Percentiles rank a stretch among this genome's conserved stretches.
phyloP scores from a whole-genome alignment of 1,140 invertebrate species.

The Drosophila lini region DNA sequence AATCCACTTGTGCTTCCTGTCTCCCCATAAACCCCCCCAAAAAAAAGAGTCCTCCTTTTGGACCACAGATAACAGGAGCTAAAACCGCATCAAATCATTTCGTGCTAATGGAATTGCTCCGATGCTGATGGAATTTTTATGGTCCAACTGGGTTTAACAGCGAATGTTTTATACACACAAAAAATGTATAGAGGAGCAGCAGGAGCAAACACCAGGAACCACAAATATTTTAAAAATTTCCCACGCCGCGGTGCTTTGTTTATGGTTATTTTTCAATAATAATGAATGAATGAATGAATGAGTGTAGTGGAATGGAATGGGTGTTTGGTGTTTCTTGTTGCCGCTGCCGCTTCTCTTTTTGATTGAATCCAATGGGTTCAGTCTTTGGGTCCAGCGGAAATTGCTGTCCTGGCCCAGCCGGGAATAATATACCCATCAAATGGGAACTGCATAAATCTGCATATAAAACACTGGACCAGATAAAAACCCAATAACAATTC shows the following conservation, averaged over 20 bases:
- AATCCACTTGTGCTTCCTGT: conserved; percentile 53
- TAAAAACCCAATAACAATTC: conserved; percentile 42
- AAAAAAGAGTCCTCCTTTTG: conserved; percentile 11
- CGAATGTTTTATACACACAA: conserved; percentile 2
- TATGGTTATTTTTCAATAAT: conserved; percentile 61
- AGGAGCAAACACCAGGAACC: background rate
- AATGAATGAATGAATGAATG: conserved; percentile 29
- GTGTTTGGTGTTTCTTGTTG: conserved; percentile 8
- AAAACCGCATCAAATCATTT: conserved; percentile 78
- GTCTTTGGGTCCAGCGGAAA: conserved; percentile 48
- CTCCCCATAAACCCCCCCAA: conserved; percentile 12
- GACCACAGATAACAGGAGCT: conserved; percentile 55
- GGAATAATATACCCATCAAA: conserved; percentile 46
- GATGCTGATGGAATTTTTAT: conserved; percentile 76
- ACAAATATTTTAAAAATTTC: conserved; percentile 30
- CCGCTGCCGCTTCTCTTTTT: conserved; percentile 22
- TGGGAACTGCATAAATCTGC: conserved; percentile 69
- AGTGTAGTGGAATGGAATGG: background rate
- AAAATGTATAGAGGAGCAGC: conserved; percentile 9
- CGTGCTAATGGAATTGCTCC: conserved; percentile 78
- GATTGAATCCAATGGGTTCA: conserved; percentile 56
- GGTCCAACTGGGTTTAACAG: conserved; percentile 37
- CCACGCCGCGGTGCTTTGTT: conserved; percentile 21
- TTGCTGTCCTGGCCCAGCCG: conserved; percentile 36
- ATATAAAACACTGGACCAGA: conserved; percentile 47